Base-by-base conservation (phyloP, 2,113 vertebrate genomes). In the Chaetodon auriga region DNA sequence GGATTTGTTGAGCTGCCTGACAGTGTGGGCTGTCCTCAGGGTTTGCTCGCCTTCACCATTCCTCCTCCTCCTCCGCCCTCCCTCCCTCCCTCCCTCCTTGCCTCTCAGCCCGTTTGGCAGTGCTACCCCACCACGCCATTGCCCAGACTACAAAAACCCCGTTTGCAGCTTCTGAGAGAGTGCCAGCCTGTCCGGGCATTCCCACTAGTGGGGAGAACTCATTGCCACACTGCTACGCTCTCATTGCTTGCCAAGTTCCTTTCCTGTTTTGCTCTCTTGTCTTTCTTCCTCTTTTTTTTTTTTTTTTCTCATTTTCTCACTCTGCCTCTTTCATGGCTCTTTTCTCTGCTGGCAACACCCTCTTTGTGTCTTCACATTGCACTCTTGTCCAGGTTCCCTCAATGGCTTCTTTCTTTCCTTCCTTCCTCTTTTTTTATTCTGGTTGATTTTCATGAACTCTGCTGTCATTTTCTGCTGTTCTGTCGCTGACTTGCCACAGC, bases 151-250 rank as follows among this genome's bases (percentile, higher is more conserved):
- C 89, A 91, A 90, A 90, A 86, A n/a, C 74, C 78, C 76, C 10
- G 81, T 90, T 89, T 88, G 82, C 90, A 86, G 92, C 80, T 91
- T 72, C 68, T 90, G 84, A 90, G 73, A 85, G 81, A 55, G 75
- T 82, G 86, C 91, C 93, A 93, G 90, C 75, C 92, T 89, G 83
- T 88, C 91, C 78, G 78, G 91, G 91, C 92, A 87, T 92, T 91
- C 90, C 90, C 92, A 87, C 81, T 91, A 88, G 89, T 88, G 85
- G 87, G 84, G 81, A 85, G 85, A 87, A 69, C 79, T 92, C 88
- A 64, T 65, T 90, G 83, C 89, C 85, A 90, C 84, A 75, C 80
- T 89, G 88, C 87, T 87, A 65, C 48, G 82, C 92, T 92, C 85
- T 89, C 85, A 89, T 78, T 88, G 75, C 83, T 81, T 84, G 92